Evolutionary conservation across 2,797 vertebrate genomes (phyloP).

Genomic region (Salarias fasciatus): DNA sequence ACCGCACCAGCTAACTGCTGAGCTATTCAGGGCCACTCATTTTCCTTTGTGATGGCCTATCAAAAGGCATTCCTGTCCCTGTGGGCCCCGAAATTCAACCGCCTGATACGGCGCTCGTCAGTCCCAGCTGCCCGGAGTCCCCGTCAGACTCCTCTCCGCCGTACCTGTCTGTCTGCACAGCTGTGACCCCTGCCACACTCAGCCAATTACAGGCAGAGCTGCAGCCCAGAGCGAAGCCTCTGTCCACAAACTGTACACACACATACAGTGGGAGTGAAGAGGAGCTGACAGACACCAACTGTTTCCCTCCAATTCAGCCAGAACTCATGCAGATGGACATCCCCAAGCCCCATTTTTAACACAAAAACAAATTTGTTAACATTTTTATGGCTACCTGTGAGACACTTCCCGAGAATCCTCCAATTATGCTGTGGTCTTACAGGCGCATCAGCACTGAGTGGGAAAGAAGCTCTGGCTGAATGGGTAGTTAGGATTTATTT

Average conservation of each 20-base stretch:
- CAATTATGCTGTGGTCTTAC: too few relatives aligned
- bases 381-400: too few relatives aligned
- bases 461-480: too few relatives aligned
- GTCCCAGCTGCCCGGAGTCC: slow-evolving; percentile 50
- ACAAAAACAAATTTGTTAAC: slow-evolving; percentile 1
- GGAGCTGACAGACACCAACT: slow-evolving; percentile 31
- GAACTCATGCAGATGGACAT: slow-evolving; percentile 11
- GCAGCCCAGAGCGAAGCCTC: slow-evolving; percentile 35
- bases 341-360: slow-evolving; percentile 2
- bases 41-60: slow-evolving; percentile 43
- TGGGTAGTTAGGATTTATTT: too few relatives aligned
- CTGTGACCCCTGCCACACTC: slow-evolving; percentile 60
- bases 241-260: slow-evolving; percentile 32
- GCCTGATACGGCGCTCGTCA: slow-evolving; percentile 39
- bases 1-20: slow-evolving; percentile 28
- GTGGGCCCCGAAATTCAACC: slow-evolving; percentile 31
- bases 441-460: too few relatives aligned
- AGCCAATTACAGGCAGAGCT: slow-evolving; percentile 59
- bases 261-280: background rate
- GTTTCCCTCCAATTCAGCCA: slow-evolving; percentile 34
- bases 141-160: slow-evolving; percentile 20
- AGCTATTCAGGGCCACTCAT: slow-evolving; percentile 36
- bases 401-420: too few relatives aligned
- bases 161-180: slow-evolving; percentile 57
- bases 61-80: slow-evolving; percentile 24